phyloP scores from a whole-genome alignment of 2,888 invertebrate genomes.

The Nymphalis c-album region DNA sequence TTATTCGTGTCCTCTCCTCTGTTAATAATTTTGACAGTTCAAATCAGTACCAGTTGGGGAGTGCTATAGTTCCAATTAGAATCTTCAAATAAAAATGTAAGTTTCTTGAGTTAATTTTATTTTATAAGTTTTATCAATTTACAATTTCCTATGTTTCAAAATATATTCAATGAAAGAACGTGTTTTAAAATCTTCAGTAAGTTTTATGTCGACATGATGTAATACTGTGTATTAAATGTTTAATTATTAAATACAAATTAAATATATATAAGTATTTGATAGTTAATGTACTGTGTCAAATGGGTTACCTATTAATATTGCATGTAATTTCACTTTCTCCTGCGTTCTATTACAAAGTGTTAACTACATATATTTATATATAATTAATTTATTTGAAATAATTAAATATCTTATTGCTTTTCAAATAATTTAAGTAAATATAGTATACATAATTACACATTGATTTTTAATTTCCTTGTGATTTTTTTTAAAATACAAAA shows the following conservation, averaged over 20 bases:
- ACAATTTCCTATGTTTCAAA: not conserved
- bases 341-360: no score
- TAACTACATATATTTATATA: no score
- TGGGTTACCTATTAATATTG: no score
- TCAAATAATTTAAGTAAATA: no score
- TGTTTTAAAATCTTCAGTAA: constrained; percentile 7
- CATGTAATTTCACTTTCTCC: no score
- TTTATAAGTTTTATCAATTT: constrained; percentile 12
- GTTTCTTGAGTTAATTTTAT: constrained; percentile 38
- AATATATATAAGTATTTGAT: not conserved
- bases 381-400: no score
- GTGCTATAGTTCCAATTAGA: constrained; percentile 55
- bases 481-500: constrained; percentile 28
- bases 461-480: not conserved
- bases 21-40: constrained; percentile 50
- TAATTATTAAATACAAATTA: constrained; percentile 1
- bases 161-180: not conserved
- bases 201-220: constrained; percentile 25
- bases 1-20: constrained; percentile 67
- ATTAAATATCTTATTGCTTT: no score
- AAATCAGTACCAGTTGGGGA: constrained; percentile 62
- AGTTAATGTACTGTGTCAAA: no score
- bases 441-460: no score
- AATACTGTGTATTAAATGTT: constrained; percentile 17
- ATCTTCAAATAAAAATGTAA: constrained; percentile 45